Percentiles rank a stretch among this genome's conserved stretches.
Conservation (phyloP, 2,113 vertebrate genomes). For the Dendrocopos noguchii region DNA sequence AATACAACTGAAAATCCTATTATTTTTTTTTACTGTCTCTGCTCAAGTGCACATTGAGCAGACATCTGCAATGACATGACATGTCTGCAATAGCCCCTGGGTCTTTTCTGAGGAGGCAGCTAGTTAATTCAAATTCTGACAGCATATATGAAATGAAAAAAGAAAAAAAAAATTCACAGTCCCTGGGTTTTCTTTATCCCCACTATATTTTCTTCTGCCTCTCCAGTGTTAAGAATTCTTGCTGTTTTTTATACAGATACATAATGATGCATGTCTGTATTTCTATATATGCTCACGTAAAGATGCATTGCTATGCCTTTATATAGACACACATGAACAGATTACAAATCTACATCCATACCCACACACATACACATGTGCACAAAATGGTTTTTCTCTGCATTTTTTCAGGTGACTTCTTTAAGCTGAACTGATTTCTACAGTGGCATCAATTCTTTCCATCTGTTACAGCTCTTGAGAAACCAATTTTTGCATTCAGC, state of each 20-base stretch:
- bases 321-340: background rate
- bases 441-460: background rate
- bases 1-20: slow-evolving; percentile 8
- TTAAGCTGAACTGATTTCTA: background rate
- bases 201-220: background rate
- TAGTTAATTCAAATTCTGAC: slow-evolving; percentile 49
- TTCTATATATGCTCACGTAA: background rate
- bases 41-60: slow-evolving; percentile 21
- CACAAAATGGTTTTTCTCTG: background rate
- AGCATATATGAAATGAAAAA: background rate
- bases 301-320: background rate
- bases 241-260: background rate
- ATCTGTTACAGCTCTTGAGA: slow-evolving; percentile 9
- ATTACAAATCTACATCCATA: background rate
- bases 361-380: background rate
- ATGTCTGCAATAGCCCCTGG: background rate
- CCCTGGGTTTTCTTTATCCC: background rate
- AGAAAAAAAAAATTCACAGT: background rate
- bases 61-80: slow-evolving; percentile 40
- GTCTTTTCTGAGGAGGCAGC: slow-evolving; percentile 26
- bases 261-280: background rate
- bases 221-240: background rate
- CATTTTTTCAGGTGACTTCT: background rate
- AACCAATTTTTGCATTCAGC: background rate
- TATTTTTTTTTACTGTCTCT: slow-evolving; percentile 38